Evolutionary conservation across 2,797 vertebrate genomes (phyloP).

Genomic region (Enteromius argenteus): DNA sequence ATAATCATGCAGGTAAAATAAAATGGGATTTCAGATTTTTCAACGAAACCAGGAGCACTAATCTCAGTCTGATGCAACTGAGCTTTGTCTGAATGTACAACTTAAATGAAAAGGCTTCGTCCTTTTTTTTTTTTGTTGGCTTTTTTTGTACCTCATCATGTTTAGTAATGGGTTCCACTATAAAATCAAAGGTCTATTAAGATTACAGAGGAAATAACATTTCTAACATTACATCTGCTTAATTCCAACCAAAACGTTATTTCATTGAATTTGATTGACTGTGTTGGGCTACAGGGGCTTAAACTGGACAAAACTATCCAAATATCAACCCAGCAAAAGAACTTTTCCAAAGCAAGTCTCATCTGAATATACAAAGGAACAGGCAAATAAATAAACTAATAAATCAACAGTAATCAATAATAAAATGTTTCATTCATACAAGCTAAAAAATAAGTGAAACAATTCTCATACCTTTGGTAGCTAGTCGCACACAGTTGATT

Average conservation of each 20-base stretch:
- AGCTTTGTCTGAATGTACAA: slow-evolving; percentile 4
- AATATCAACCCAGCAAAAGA: slow-evolving; percentile 40
- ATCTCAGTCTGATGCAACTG: slow-evolving; percentile 40
- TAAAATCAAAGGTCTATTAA: slow-evolving; percentile 17
- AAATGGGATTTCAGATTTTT: slow-evolving; percentile 39
- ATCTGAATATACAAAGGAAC: slow-evolving; percentile 29
- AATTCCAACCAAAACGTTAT: slow-evolving; percentile 32
- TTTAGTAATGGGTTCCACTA: slow-evolving; percentile 46
- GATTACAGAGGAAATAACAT: slow-evolving; percentile 9
- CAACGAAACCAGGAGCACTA: slow-evolving; percentile 18
- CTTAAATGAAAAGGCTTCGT: slow-evolving; percentile 29
- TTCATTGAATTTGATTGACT: slow-evolving; percentile 18
- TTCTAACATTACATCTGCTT: slow-evolving; percentile 25
- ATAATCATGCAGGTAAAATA: slow-evolving; percentile 54
- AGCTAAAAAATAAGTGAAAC: slow-evolving; percentile 44
- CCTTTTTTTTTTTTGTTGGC: background rate
- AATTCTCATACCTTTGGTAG: slow-evolving; percentile 93
- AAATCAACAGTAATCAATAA: slow-evolving; percentile 29
- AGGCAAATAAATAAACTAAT: slow-evolving; percentile 25
- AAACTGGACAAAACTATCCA: background rate
- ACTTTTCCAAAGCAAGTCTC: slow-evolving; percentile 14
- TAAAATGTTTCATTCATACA: slow-evolving; percentile 28
- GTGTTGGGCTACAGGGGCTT: slow-evolving; percentile 14
- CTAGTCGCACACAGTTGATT: slow-evolving; percentile 96
- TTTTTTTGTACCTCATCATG: slow-evolving; percentile 20